These are phyloP conservation scores for Papilio xuthus DNA, from an alignment of 1,140 invertebrate species.

Conservation along the genomic window DNA sequence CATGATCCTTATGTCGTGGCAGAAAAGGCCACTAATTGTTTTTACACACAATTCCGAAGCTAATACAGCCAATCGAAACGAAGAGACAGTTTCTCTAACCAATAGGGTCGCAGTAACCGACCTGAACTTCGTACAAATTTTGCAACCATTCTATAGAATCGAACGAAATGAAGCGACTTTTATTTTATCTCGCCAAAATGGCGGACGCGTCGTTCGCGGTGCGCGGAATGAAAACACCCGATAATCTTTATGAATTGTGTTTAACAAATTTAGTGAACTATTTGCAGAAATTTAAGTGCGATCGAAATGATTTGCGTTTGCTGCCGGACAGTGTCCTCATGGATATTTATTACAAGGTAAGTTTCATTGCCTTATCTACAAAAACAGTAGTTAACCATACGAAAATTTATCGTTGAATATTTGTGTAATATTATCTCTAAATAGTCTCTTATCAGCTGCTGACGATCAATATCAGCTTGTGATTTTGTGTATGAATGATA, in stretches of 20 bases:
- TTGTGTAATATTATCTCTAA: conserved; percentile 47
- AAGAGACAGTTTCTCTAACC: conserved; percentile 37
- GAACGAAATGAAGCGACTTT: conserved; percentile 68
- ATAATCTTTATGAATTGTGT: conserved; percentile 82
- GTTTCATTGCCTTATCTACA: conserved; percentile 61
- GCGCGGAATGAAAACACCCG: conserved; percentile 76
- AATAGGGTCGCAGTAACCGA: conserved; percentile 43
- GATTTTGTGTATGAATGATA: conserved; percentile 10
- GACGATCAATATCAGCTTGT: conserved; percentile 24
- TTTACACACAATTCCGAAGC: background rate
- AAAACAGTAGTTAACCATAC: conserved; percentile 58
- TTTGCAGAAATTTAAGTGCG: conserved; percentile 75
- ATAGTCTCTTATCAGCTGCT: conserved; percentile 34
- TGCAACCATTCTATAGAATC: conserved; percentile 54
- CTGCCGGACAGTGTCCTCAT: conserved; percentile 84
- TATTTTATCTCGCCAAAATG: conserved; percentile 80
- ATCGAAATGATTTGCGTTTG: conserved; percentile 69
- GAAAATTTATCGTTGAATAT: conserved; percentile 64
- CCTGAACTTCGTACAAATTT: conserved; percentile 62
- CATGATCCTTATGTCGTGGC: conserved; percentile 46
- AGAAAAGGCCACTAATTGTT: conserved; percentile 41
- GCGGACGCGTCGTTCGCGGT: conserved; percentile 78
- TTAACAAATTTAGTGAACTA: conserved; percentile 79
- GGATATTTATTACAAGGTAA: conserved; percentile 87
- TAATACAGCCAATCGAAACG: conserved; percentile 43